Conservation (phyloP, 1,140 invertebrate species). For the Ceratitis capitata region DNA sequence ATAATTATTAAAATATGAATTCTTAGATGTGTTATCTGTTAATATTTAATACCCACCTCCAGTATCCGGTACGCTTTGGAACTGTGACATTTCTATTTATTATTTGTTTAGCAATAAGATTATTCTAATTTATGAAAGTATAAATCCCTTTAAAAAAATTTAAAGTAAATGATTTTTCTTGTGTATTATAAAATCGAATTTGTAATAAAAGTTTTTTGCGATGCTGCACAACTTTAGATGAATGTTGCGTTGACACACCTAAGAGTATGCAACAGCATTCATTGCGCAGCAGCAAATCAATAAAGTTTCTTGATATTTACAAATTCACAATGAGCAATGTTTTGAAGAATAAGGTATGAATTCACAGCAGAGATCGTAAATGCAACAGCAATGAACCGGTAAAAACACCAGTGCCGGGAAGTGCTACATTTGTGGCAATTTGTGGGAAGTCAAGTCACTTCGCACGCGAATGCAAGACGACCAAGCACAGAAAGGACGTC, state of each 20-base stretch:
- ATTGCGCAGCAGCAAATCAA: background rate
- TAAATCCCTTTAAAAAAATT: background rate
- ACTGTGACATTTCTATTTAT: conserved; percentile 8
- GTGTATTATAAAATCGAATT: background rate
- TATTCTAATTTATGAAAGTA: background rate
- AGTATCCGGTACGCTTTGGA: conserved; percentile 9
- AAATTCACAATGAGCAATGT: background rate
- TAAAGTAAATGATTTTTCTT: background rate
- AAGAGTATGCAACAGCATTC: conserved; percentile 30
- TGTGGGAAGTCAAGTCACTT: too few species aligned
- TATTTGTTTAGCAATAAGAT: background rate
- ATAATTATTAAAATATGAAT: background rate
- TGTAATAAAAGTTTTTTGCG: background rate
- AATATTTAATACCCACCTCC: background rate
- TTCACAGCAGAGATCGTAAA: background rate
- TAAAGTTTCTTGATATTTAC: background rate
- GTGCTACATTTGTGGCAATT: too few species aligned
- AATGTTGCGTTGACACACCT: conserved; percentile 1
- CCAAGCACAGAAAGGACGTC: too few species aligned
- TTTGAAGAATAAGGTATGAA: background rate
- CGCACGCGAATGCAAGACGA: too few species aligned
- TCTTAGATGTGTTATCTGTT: background rate
- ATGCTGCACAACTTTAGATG: background rate
- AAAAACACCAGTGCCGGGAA: too few species aligned
- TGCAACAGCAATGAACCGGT: too few species aligned